Conservation (phyloP, 2,113 vertebrate species). For the Indri indri region DNA sequence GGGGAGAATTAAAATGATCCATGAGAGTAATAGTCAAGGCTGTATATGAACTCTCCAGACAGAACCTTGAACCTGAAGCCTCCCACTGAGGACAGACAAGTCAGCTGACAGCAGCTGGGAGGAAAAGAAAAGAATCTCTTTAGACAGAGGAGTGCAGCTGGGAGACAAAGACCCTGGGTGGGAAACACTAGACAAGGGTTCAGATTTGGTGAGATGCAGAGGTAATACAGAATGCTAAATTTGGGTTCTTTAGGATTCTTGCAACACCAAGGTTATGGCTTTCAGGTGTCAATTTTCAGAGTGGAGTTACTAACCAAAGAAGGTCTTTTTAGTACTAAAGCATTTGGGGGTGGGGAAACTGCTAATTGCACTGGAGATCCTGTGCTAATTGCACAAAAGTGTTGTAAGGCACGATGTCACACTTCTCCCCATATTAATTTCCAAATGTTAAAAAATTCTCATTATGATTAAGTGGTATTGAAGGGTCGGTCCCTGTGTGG, state of each 20-base stretch:
- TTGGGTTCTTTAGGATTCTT: background rate
- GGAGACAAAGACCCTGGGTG: background rate
- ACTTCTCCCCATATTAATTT: slow-evolving; percentile 16
- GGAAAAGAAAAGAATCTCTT: background rate
- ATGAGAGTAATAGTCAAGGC: slow-evolving; percentile 48
- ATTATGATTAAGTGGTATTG: background rate
- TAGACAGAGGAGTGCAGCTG: background rate
- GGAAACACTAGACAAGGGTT: background rate
- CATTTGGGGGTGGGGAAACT: background rate
- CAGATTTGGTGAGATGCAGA: background rate
- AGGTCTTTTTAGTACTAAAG: background rate
- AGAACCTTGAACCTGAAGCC: slow-evolving; percentile 39
- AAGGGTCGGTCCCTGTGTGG: background rate
- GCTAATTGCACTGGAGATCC: background rate
- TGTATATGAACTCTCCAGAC: background rate
- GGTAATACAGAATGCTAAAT: background rate
- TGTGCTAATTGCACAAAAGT: background rate
- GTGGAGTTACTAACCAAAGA: background rate
- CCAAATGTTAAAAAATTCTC: slow-evolving; percentile 45
- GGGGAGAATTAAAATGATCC: slow-evolving; percentile 65
- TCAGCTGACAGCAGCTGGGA: slow-evolving; percentile 13
- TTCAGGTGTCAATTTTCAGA: background rate
- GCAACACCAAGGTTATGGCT: background rate
- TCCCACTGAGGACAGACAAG: slow-evolving; percentile 7
- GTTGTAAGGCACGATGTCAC: slow-evolving; percentile 10